Evolutionary conservation across 2,797 vertebrate genomes (phyloP).

Genomic region (Ctenopoma kingsleyae): DNA sequence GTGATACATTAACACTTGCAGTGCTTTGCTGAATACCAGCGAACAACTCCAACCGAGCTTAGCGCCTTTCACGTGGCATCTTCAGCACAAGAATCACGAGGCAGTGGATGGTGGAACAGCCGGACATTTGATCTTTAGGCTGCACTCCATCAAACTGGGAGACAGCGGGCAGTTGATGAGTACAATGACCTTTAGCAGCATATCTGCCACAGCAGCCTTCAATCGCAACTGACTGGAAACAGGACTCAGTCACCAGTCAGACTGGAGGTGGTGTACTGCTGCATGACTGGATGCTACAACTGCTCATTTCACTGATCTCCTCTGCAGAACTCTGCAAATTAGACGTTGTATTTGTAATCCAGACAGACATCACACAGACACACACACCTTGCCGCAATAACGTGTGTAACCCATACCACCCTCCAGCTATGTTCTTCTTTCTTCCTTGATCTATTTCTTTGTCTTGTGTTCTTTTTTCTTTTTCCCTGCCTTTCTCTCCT

Average conservation of each 20-base stretch:
- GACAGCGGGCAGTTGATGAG: constrained; percentile 75
- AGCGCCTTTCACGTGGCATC: constrained; percentile 36
- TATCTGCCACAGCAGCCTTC: constrained; percentile 67
- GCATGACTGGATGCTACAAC: constrained; percentile 49
- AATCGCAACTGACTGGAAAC: constrained; percentile 65
- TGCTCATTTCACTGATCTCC: constrained; percentile 57
- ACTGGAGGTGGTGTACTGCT: constrained; percentile 51
- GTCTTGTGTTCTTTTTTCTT: background rate
- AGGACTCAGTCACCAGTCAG: constrained; percentile 46
- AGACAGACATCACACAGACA: constrained; percentile 8
- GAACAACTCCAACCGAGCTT: constrained; percentile 26
- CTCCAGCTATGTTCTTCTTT: background rate
- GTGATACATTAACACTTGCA: constrained; percentile 27
- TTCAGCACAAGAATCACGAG: constrained; percentile 10
- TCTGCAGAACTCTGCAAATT: constrained; percentile 38
- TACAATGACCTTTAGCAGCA: constrained; percentile 71
- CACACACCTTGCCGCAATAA: constrained; percentile 2
- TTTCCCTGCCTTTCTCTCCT: background rate
- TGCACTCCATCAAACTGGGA: constrained; percentile 65
- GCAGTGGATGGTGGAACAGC: constrained; percentile 41
- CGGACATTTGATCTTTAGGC: constrained; percentile 73
- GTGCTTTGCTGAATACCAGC: constrained; percentile 18
- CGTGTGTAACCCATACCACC: background rate
- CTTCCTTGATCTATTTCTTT: background rate
- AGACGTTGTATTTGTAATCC: constrained; percentile 31